A percentile compares a stretch with the other conserved stretches of the same genome.
These are phyloP conservation scores for Oryzaephilus surinamensis DNA, from an alignment of 1,140 invertebrate genomes.

Conservation along the genomic window DNA sequence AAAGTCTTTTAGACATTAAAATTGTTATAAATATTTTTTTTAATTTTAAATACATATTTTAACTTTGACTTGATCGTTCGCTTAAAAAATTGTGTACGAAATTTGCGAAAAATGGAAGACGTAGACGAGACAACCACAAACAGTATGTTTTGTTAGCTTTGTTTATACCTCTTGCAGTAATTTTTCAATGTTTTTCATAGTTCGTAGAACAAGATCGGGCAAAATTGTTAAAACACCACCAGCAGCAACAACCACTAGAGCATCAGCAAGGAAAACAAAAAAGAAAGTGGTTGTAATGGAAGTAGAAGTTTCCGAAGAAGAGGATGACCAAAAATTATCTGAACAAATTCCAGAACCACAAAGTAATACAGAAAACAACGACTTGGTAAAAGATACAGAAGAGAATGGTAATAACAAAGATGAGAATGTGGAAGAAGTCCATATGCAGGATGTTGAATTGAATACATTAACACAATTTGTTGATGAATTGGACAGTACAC, in stretches of 20 bases:
- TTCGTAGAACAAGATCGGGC: constrained; percentile 26
- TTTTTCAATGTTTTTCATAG: too few relatives aligned
- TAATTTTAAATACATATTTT: too few relatives aligned
- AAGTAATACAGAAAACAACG: constrained; percentile 6
- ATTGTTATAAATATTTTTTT: too few relatives aligned
- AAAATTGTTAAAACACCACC: constrained; percentile 19
- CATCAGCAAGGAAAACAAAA: constrained; percentile 20
- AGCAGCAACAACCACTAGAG: constrained; percentile 12
- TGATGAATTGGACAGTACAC: too few relatives aligned
- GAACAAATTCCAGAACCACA: too few relatives aligned
- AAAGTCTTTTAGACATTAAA: too few relatives aligned
- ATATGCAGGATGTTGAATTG: constrained; percentile 25
- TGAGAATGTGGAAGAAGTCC: constrained; percentile 7
- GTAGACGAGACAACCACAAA: constrained; percentile 3
- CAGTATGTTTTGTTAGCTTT: constrained; percentile 2
- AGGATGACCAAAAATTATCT: too few relatives aligned
- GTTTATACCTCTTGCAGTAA: too few relatives aligned
- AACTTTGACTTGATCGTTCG: too few relatives aligned
- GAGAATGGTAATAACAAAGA: constrained; percentile 2
- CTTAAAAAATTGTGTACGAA: background rate
- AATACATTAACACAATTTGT: too few relatives aligned
- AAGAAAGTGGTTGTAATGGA: constrained; percentile 32
- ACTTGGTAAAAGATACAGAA: constrained; percentile 3
- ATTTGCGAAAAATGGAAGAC: constrained; percentile 5
- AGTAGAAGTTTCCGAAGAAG: constrained; percentile 33